These are phyloP conservation scores for Callospermophilus lateralis DNA, from an alignment of 2,113 vertebrate genomes.

Conservation along the genomic window DNA sequence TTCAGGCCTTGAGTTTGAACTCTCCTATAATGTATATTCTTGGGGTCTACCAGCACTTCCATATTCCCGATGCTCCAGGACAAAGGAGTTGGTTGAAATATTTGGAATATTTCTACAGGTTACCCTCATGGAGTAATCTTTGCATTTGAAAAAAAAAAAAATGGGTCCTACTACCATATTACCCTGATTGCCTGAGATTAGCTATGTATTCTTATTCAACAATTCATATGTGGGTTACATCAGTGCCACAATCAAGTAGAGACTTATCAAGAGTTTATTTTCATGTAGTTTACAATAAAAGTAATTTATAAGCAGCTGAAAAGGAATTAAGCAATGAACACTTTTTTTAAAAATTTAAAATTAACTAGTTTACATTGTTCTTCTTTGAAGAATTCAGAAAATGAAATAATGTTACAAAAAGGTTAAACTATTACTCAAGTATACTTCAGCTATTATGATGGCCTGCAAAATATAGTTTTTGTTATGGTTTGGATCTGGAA, in stretches of 20 bases:
- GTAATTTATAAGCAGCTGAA: not conserved
- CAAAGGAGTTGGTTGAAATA: no score
- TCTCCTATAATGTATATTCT: no score
- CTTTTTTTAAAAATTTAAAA: not conserved
- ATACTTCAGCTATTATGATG: not conserved
- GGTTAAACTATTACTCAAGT: not conserved
- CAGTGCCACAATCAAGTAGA: not conserved
- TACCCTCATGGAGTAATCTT: no score
- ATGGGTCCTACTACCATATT: no score
- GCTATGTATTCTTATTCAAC: not conserved
- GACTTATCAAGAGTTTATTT: not conserved
- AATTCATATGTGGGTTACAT: rapidly evolving
- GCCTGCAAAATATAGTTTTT: not conserved
- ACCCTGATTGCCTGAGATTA: no score
- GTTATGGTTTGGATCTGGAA: no score
- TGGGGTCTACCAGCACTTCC: no score
- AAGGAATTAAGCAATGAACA: not conserved
- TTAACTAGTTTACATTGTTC: not conserved
- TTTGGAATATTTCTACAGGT: no score
- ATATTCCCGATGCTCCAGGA: no score
- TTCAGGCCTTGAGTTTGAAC: no score
- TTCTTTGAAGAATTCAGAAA: not conserved
- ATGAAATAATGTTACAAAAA: not conserved
- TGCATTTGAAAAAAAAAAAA: no score
- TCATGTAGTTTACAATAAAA: not conserved